These are phyloP conservation scores for Lithophane leautieri DNA, from an alignment of 2,888 invertebrate species.

Conservation along the genomic window DNA sequence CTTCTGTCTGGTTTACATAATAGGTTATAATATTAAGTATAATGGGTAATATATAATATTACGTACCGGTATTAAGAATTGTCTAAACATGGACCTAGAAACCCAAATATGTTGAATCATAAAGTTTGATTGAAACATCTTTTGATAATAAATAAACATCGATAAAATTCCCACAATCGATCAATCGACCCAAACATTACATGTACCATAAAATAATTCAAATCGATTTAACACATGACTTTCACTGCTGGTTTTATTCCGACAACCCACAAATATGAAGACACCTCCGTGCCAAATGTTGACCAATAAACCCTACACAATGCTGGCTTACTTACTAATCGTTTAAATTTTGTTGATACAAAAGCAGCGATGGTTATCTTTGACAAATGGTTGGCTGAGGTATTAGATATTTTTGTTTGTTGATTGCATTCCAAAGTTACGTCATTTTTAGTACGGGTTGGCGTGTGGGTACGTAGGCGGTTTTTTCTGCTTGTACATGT, in stretches of 20 bases:
- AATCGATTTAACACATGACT: constrained; percentile 44
- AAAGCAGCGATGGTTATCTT: not conserved
- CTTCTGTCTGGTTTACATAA: constrained; percentile 22
- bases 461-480: not conserved
- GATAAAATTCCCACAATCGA: constrained; percentile 32
- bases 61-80: constrained; percentile 15
- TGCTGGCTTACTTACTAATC: not conserved
- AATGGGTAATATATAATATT: constrained; percentile 14
- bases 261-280: constrained; percentile 7
- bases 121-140: constrained; percentile 17
- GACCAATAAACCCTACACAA: not conserved
- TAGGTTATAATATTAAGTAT: constrained; percentile 33
- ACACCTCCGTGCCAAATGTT: constrained; percentile 14
- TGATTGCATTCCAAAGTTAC: constrained; percentile 28
- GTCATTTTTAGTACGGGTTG: constrained; percentile 16
- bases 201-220: constrained; percentile 34
- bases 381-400: constrained; percentile 13
- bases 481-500: not conserved
- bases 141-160: not conserved
- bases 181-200: constrained; percentile 11
- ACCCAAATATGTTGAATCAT: constrained; percentile 21
- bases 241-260: constrained; percentile 23
- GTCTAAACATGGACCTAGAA: constrained; percentile 25
- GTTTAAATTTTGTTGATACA: not conserved
- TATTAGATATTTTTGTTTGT: not conserved